Evolutionary conservation across 2,888 invertebrate genomes (phyloP).

Genomic region (Nematopogon swammerdamellus): DNA sequence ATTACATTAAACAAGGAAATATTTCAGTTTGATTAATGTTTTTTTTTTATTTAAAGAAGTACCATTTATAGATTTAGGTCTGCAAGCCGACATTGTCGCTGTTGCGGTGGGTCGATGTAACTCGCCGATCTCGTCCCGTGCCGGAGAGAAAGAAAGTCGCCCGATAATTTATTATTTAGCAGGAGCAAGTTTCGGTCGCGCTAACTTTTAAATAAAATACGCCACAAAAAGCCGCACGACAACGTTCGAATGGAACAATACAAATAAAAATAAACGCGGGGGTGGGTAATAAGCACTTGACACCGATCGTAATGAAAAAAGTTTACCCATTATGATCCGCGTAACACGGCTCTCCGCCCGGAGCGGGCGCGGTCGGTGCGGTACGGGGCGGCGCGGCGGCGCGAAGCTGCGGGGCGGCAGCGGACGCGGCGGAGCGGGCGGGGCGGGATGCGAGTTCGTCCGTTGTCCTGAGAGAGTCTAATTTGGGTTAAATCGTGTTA

Average conservation of each 20-base stretch:
- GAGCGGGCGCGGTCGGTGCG: neutral
- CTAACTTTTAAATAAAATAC: constrained; percentile 1
- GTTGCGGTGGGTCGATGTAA: no score
- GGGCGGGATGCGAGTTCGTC: no score
- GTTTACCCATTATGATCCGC: constrained; percentile 1
- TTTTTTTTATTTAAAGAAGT: no score
- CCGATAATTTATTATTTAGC: constrained; percentile 1
- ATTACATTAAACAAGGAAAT: no score
- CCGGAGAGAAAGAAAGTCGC: neutral
- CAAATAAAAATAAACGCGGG: neutral
- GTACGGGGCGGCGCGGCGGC: neutral
- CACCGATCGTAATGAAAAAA: constrained; percentile 2
- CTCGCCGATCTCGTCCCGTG: no score
- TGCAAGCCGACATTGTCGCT: no score
- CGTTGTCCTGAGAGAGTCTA: no score
- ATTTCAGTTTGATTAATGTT: no score
- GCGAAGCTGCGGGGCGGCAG: no score
- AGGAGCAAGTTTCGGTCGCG: neutral
- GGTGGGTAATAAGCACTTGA: constrained; percentile 2
- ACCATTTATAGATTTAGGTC: no score
- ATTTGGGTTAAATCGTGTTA: no score
- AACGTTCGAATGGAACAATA: constrained; percentile 1
- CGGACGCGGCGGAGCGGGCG: no score
- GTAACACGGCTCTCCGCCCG: neutral
- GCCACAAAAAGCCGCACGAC: constrained; percentile 1